Base-by-base conservation (phyloP, 2,888 invertebrate genomes). In the Scaptomyza reducta region DNA sequence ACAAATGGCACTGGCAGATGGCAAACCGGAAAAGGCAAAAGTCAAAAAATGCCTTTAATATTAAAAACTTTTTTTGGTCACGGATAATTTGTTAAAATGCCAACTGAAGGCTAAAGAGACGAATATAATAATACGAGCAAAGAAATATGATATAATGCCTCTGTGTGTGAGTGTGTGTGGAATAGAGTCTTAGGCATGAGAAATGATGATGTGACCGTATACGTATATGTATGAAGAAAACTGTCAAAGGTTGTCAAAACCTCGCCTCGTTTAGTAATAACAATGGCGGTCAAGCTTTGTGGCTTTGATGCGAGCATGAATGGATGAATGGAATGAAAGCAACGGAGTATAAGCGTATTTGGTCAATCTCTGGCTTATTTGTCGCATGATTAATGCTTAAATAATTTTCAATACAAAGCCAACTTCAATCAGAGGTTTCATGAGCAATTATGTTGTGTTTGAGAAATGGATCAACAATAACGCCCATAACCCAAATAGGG, bases 231-330 rank as follows among this genome's bases (percentile, higher is more conserved):
- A 47, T 31, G 84, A 69, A 81, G 75, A 73, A 73, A 84, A 86
- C 79, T 79, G 87, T 84, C 84, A 86, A 86, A 86, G 81, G 79
- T 84, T 84, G 87, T 86, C 87, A 85, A 84, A 85, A 84, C 81
- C 84, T 77, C 77, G 76, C 64, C 83, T 40, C 78, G 73, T 82
- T 83, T 74, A 73, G 66, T 57, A 79, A 77, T 62, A 79, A 72
- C 64, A 59, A 61, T 66, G 61, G 33, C 60, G 67, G 67, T 65
- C 51, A 65, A 68, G 61, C 64, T 68, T 55, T 63, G 70, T 66
- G 74, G 75, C 70, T 74, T 70, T 55, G 33, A 55, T 59, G 31
- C 59, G 33, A 55, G 27, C 56, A 57, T 62, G 74, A 74, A 66
- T 65, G 74, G 42, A 55, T 46, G 22, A 22, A 22, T 49, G 41